phyloP scores from a whole-genome alignment of 2,113 vertebrate genomes.

The Pseudorectes ferrugineus region DNA sequence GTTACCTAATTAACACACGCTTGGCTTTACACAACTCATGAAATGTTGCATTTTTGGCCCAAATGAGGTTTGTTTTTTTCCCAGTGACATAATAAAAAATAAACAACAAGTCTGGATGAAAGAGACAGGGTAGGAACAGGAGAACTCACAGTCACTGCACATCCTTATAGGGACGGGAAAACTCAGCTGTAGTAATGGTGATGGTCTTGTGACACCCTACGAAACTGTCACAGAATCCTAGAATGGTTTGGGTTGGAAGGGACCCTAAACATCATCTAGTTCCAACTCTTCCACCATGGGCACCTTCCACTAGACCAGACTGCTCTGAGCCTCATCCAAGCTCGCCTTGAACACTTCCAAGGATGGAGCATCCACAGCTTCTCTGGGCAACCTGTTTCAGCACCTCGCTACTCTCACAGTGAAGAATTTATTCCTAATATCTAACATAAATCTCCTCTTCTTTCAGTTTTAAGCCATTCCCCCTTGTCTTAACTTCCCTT shows the following conservation, averaged over 20 bases:
- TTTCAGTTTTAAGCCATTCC: not conserved
- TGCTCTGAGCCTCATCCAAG: not conserved
- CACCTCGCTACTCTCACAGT: not conserved
- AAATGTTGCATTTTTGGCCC: rapidly evolving
- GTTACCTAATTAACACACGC: rapidly evolving
- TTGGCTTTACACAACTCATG: rapidly evolving
- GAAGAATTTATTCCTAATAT: not conserved
- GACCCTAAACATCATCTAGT: not conserved
- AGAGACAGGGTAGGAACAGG: rapidly evolving
- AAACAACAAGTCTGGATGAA: not conserved
- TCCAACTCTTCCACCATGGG: not conserved
- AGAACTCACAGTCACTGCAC: too few species aligned
- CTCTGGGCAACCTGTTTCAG: not conserved
- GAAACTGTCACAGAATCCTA: not conserved
- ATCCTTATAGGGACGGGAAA: rapidly evolving
- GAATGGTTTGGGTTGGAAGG: not conserved
- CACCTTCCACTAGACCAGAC: not conserved
- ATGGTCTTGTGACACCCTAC: not conserved
- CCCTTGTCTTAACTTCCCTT: not conserved
- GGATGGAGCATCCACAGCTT: not conserved
- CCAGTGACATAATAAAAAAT: not conserved
- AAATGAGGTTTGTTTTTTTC: not conserved
- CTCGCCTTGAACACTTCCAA: not conserved
- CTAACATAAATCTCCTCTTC: not conserved
- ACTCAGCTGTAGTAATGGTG: not conserved